Base-by-base conservation (phyloP, 2,888 invertebrate genomes). In the Leptopilina myrica region DNA sequence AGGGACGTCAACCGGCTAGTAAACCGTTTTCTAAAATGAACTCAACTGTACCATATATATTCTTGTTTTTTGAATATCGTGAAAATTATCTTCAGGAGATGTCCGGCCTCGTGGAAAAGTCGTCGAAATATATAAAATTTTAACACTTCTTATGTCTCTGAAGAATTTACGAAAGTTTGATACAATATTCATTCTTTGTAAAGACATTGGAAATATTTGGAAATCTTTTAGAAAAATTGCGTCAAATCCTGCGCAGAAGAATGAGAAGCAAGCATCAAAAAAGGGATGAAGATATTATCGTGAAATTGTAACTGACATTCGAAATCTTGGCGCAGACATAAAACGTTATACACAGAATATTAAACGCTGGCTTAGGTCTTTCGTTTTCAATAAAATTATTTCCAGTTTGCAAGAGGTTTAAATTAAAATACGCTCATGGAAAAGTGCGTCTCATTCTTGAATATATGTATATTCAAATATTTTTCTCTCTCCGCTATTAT, bases 41-140 rank as follows among this genome's bases (percentile, higher is more conserved):
- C 85, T 83, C 86, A 83, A 83, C 85, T 82, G 84, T 85, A 82
- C 82, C 82, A 84, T 43, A 43, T 86, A 84, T 43, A 43, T 86
- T 81, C 87, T 86, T 84, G 81, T 86, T 85, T 87, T 7, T 7
- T n/a, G 59, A 14, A 8, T 7, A 43, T 43, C 8, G 9, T 20
- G 7, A 20, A 43, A 43, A 20, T 9, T 20, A 20, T 15, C 20
- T 59, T n/a, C 84, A 83, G 83, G 85, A 84, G 86, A 87, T 85
- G 86, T 84, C 84, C 85, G 87, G 83, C 82, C 84, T 84, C 85
- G 85, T 82, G 86, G 81, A 86, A 86, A 88, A 20, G 20, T 20
- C 20, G 1, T 20, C 1, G 20, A 20, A 20, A 20, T 20, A 20
- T 20, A 20, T 20, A 20, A 20, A 20, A 20, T 20, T 20, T 20